These are phyloP conservation scores for Phortica magna DNA, from an alignment of 2,888 invertebrate species.

Conservation along the genomic window DNA sequence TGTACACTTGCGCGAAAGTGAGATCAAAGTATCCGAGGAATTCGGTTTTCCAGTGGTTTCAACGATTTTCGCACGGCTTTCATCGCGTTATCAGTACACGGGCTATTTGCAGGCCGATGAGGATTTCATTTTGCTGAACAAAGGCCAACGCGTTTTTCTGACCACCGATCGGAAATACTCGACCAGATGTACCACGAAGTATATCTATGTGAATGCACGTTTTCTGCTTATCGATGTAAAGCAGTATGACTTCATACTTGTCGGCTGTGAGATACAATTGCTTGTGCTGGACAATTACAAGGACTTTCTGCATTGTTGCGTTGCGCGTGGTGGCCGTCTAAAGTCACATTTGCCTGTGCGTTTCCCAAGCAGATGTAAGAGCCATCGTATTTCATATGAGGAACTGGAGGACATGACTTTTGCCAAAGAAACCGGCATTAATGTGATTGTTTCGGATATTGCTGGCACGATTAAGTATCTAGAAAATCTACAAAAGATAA, in stretches of 20 bases:
- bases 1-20: slow-evolving; percentile 64
- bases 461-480: slow-evolving; percentile 57
- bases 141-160: slow-evolving; percentile 48
- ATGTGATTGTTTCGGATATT: slow-evolving; percentile 63
- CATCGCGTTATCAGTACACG: slow-evolving; percentile 69
- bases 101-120: slow-evolving; percentile 54
- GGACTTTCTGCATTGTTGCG: slow-evolving; percentile 57
- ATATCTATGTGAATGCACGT: slow-evolving; percentile 69
- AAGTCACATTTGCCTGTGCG: slow-evolving; percentile 62
- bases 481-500: slow-evolving; percentile 51
- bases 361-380: slow-evolving; percentile 63
- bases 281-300: slow-evolving; percentile 46
- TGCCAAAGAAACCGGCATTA: slow-evolving; percentile 67
- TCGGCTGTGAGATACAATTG: slow-evolving; percentile 68
- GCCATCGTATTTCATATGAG: slow-evolving; percentile 66
- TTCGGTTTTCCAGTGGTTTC: slow-evolving; percentile 64
- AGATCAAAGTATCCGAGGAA: slow-evolving; percentile 60
- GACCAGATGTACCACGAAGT: slow-evolving; percentile 33
- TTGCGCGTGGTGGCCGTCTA: slow-evolving; percentile 61
- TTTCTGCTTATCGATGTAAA: slow-evolving; percentile 63
- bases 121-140: slow-evolving; percentile 38
- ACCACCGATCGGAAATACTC: slow-evolving; percentile 64
- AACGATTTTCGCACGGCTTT: slow-evolving; percentile 65
- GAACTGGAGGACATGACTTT: slow-evolving; percentile 75
- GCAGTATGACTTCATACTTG: slow-evolving; percentile 64